Base-by-base conservation (phyloP, 2,797 vertebrate genomes). In the Semotilus atromaculatus region DNA sequence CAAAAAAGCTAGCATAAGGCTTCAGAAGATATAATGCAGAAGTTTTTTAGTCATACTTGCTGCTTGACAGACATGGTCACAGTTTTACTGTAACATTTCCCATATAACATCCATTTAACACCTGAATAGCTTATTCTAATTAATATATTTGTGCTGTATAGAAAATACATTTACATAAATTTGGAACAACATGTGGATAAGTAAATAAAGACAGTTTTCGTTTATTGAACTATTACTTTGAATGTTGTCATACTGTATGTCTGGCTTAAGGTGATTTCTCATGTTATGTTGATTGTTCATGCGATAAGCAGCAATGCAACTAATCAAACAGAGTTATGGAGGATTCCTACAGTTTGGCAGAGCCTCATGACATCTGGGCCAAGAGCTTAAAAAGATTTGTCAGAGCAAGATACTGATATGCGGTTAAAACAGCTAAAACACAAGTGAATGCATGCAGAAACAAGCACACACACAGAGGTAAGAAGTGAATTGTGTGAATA, bases 311-410 rank as follows among this genome's bases (percentile, higher is more conserved):
- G 19, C 66, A 36, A 80, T 1, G 16, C 64, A 70, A 43, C 43
- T 64, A 82, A 83, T 80, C 64, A 80, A 80, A 76, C 34, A 38
- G 11, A 76, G 43, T 76, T 70, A 55, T 75, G 51, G 43, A 67
- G 26, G 40, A 76, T 51, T 79, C 36, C 11, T 58, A 74, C 43
- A 86, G 40, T 82, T 78, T 83, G 75, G 66, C 67, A 79, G 34
- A 53, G 31, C 74, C 72, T 83, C 43, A 48, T 13, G 58, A 83
- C 7, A 83, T 77, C 40, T 71, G 58, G 26, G 81, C 68, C 85
- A 86, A 60, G 64, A 66, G 34, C 45, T 73, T 72, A 79, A 53
- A 72, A 10, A 82, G 53, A 86, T 77, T 70, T 86, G 85, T 82
- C 58, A 23, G 72, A 77, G 73, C 64, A 82, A 40, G 80, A 78